A percentile compares a stretch with the other conserved stretches of the same genome.
These are phyloP conservation scores for Patella caerulea DNA, from an alignment of 2,888 invertebrate genomes.

Conservation along the genomic window DNA sequence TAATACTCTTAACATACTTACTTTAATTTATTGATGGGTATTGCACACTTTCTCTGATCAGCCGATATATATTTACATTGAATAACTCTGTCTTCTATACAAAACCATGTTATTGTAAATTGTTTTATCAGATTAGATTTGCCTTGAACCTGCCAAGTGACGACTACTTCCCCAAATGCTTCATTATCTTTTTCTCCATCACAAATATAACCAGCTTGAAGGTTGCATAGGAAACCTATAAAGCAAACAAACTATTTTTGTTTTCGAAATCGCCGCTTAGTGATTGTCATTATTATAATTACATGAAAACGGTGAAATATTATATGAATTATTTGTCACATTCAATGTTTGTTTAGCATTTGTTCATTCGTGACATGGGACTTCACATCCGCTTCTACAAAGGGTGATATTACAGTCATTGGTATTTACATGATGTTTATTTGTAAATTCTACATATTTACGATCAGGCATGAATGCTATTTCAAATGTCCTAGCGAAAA, in stretches of 20 bases:
- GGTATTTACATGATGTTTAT: too few species aligned
- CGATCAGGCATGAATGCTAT: too few species aligned
- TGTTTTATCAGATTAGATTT: conserved; percentile 60
- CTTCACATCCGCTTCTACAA: too few species aligned
- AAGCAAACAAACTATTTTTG: conserved; percentile 6
- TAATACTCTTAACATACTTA: conserved; percentile 36
- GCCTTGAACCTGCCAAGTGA: conserved; percentile 66
- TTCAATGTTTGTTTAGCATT: too few species aligned
- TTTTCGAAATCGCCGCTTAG: too few species aligned
- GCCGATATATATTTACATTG: conserved; percentile 66
- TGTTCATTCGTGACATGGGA: too few species aligned
- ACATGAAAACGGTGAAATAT: too few species aligned
- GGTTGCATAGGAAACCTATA: conserved; percentile 54
- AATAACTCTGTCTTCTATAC: conserved; percentile 60
- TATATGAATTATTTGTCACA: too few species aligned
- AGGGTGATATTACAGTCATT: too few species aligned
- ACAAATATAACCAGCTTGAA: conserved; percentile 53
- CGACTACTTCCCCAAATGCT: conserved; percentile 62
- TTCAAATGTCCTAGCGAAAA: too few species aligned
- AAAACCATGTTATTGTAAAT: conserved; percentile 67
- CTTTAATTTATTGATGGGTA: conserved; percentile 66
- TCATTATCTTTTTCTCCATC: conserved; percentile 54
- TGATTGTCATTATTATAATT: too few species aligned
- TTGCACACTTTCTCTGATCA: conserved; percentile 53
- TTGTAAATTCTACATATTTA: too few species aligned